These are phyloP conservation scores for Apamea anceps DNA, from an alignment of 2,888 invertebrate species.

Conservation along the genomic window DNA sequence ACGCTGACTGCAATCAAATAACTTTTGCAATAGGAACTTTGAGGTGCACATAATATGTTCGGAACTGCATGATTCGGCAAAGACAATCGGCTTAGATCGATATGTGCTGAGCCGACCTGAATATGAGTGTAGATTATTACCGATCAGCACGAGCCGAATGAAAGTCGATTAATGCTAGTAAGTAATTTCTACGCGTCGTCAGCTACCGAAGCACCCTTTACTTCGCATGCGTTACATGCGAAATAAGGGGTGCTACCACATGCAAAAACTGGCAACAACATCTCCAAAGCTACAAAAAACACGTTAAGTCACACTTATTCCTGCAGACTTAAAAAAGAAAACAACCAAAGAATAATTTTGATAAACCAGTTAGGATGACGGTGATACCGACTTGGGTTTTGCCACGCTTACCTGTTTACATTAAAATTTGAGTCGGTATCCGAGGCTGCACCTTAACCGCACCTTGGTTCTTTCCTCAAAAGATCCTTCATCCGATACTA, in stretches of 20 bases:
- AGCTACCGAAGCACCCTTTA: background rate
- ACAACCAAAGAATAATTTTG: background rate
- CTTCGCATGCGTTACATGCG: background rate
- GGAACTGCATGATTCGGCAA: background rate
- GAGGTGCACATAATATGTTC: background rate
- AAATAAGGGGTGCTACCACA: background rate
- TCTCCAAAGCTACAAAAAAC: background rate
- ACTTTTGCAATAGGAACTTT: background rate
- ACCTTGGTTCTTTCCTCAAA: background rate
- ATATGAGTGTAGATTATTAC: background rate
- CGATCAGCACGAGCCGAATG: background rate
- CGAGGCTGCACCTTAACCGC: background rate
- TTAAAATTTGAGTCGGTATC: conserved; percentile 1
- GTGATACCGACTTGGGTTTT: conserved; percentile 7
- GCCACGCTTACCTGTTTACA: conserved; percentile 19
- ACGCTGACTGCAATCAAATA: background rate
- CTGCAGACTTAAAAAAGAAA: background rate
- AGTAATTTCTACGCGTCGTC: background rate
- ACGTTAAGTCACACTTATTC: background rate
- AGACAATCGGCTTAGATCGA: background rate
- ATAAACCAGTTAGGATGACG: conserved; percentile 20
- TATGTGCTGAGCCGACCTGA: too few species aligned
- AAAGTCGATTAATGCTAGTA: background rate
- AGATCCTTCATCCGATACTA: background rate
- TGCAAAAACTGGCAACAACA: background rate